A percentile compares a stretch with the other conserved stretches of the same genome.
phyloP scores from a whole-genome alignment of 2,888 invertebrate species.

The Halocaridina rubra region DNA sequence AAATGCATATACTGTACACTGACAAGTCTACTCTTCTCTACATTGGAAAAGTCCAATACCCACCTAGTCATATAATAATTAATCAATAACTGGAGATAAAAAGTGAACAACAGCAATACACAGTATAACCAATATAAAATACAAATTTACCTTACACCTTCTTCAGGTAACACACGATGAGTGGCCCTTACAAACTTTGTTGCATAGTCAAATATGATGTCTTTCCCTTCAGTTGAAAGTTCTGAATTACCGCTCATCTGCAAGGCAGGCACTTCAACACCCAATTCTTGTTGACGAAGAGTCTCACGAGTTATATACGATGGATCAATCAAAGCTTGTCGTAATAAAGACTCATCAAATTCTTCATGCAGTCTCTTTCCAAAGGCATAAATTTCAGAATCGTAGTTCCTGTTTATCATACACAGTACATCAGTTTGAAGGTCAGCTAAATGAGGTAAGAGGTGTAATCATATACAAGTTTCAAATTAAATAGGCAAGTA shows the following conservation, averaged over 20 bases:
- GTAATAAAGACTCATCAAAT: constrained; percentile 78
- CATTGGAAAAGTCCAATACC: too few relatives aligned
- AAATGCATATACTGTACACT: too few relatives aligned
- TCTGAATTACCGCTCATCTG: constrained; percentile 28
- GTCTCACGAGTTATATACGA: constrained; percentile 82
- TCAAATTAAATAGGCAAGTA: too few relatives aligned
- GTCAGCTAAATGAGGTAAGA: too few relatives aligned
- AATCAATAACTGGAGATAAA: too few relatives aligned
- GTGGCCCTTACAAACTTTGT: constrained; percentile 21
- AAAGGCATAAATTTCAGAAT: constrained; percentile 89
- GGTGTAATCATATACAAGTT: too few relatives aligned
- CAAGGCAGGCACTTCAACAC: constrained; percentile 19
- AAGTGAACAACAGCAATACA: too few relatives aligned
- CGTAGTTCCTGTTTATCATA: constrained; percentile 81
- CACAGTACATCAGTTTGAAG: too few relatives aligned
- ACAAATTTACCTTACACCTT: constrained; percentile 35
- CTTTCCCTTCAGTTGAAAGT: constrained; percentile 30
- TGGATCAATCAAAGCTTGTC: constrained; percentile 82
- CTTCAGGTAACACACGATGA: constrained; percentile 48
- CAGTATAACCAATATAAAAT: not conserved
- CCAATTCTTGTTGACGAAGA: constrained; percentile 72
- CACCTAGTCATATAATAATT: too few relatives aligned
- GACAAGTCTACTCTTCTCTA: too few relatives aligned
- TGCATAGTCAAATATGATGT: constrained; percentile 27
- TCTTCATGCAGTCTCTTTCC: constrained; percentile 86